phyloP scores from a whole-genome alignment of 2,888 invertebrate species.

The Chymomyza amoena region DNA sequence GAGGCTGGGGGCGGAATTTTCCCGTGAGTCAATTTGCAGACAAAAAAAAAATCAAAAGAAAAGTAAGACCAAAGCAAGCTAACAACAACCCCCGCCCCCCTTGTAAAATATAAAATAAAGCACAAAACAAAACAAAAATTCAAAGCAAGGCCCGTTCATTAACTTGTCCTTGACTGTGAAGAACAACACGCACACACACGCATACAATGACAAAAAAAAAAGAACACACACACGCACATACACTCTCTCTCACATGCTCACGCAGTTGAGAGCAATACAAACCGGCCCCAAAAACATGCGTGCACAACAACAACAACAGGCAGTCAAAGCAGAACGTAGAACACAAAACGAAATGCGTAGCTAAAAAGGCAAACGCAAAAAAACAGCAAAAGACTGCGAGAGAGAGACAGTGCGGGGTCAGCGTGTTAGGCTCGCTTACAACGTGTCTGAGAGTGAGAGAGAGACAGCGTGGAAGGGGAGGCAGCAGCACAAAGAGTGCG shows the following conservation, averaged over 20 bases:
- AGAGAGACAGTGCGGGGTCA: neutral
- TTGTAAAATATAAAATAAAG: conserved; percentile 31
- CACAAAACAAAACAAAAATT: conserved; percentile 29
- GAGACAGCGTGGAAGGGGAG: conserved; percentile 26
- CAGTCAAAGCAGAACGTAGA: conserved; percentile 34
- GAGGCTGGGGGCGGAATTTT: neutral
- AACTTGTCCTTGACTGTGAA: conserved; percentile 71
- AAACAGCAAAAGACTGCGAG: neutral
- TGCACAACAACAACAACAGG: conserved; percentile 27
- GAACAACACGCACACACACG: conserved; percentile 22
- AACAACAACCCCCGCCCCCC: neutral
- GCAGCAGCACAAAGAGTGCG: neutral
- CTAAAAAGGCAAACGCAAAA: conserved; percentile 16
- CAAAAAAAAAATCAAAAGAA: neutral
- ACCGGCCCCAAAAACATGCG: conserved; percentile 27
- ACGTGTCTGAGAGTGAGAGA: neutral
- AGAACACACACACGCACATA: conserved; percentile 41
- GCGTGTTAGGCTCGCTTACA: neutral
- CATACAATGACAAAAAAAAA: conserved; percentile 16
- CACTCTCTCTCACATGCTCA: conserved; percentile 7
- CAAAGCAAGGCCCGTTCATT: conserved; percentile 61
- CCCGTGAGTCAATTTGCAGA: neutral
- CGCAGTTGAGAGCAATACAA: conserved; percentile 24
- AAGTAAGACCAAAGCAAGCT: neutral
- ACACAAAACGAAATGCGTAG: conserved; percentile 27